Evolutionary conservation across 2,113 vertebrate genomes (phyloP), one percentile per base, ranked within the genome.

Genomic region (Typhlomys cinereus): DNA sequence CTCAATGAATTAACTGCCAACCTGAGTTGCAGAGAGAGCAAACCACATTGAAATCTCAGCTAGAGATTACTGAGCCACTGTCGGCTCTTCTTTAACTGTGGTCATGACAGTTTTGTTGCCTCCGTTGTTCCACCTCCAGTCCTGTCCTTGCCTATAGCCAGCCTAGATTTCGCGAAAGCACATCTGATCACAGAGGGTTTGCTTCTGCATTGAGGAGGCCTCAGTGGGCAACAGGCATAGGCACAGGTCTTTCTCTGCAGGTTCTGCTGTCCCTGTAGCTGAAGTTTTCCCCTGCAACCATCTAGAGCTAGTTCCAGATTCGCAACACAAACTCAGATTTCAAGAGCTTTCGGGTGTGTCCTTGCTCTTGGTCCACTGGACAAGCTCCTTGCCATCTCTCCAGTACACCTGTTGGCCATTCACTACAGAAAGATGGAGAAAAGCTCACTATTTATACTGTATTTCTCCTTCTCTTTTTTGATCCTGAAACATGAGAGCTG

Each of bases 281-380:
- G 54, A 39, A 67, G 21, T 7, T 57, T 14, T 75, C 31, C 54
- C 31, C 36, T 75, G 76, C 25, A 78, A 2, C 20, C 59, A 67
- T 8, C 36, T 29, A 81, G 54, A 52, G 18, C 41, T 86, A 36
- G 71, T 74, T 88, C 14, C 31, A 85, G 78, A 79, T 23, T 8
- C 36, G 13, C 2, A 25, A 4, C 1, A 5, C 46, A 11, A 48
- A 9, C 1, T 41, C 4, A 10, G n/a, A 27, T 64, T 13, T 50
- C 39, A 83, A 69, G 20, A n/a, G 21, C 67, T 62, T 48, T n/a
- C 46, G 29, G 57, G 18, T 62, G 31, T 21, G n/a, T 8, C 5
- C 39, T n/a, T 31, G 5, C 6, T 29, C 34, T 39, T 17, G 10
- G 61, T 70, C 18, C 31, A 62, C 46, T 57, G 7, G 10, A 31